These are phyloP conservation scores for Colletes collaris DNA, from an alignment of 2,888 invertebrate genomes.

Conservation along the genomic window DNA sequence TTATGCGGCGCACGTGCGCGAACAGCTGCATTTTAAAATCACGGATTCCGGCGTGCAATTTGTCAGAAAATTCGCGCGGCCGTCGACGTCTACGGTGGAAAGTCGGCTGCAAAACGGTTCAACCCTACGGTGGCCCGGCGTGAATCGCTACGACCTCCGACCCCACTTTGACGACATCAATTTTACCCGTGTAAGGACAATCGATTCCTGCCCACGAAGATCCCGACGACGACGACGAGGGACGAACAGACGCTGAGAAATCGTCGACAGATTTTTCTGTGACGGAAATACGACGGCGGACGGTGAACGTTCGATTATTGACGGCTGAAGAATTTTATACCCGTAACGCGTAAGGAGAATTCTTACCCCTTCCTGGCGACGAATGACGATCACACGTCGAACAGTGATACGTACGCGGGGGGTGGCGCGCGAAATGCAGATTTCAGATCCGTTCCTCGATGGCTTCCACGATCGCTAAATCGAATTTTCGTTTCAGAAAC, in stretches of 20 bases:
- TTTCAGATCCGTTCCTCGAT: background rate
- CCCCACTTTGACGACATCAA: constrained; percentile 47
- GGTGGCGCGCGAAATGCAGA: constrained; percentile 11
- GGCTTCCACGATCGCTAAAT: no score
- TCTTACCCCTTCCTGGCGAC: no score
- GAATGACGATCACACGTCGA: background rate
- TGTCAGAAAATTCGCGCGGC: constrained; percentile 61
- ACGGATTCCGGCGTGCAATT: constrained; percentile 69
- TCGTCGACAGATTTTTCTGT: constrained; percentile 43
- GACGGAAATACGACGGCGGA: constrained; percentile 34
- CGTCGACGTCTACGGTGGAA: constrained; percentile 11
- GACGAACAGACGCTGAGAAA: constrained; percentile 6
- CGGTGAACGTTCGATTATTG: constrained; percentile 37
- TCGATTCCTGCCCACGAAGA: constrained; percentile 48
- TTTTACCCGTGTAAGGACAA: constrained; percentile 44
- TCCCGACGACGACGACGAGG: constrained; percentile 6
- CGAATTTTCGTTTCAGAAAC: no score
- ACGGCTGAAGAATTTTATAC: constrained; percentile 32
- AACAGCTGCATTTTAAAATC: constrained; percentile 77
- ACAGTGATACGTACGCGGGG: background rate
- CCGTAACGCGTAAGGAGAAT: background rate
- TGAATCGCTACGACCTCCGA: constrained; percentile 39
- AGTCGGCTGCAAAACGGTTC: constrained; percentile 15
- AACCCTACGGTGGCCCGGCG: constrained; percentile 14
- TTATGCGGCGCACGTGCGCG: constrained; percentile 75